A percentile compares a stretch with the other conserved stretches of the same genome.
phyloP scores from a whole-genome alignment of 1,140 invertebrate species.

The Lepidurus arcticus region DNA sequence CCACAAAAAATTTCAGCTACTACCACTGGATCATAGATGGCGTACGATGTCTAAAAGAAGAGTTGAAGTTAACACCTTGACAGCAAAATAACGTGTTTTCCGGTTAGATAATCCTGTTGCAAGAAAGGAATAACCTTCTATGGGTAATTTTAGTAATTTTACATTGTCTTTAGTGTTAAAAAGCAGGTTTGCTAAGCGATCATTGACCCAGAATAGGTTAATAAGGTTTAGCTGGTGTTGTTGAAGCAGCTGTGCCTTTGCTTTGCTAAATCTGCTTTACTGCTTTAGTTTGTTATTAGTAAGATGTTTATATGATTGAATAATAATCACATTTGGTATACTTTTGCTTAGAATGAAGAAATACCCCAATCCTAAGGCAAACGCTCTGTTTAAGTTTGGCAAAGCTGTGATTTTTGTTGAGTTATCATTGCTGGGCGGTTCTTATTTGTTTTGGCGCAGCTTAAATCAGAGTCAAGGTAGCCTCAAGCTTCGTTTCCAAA shows the following conservation, averaged over 20 bases:
- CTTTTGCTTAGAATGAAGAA: conserved; percentile 23
- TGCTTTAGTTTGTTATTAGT: not conserved
- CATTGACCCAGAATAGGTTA: not conserved
- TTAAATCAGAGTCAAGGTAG: conserved; percentile 16
- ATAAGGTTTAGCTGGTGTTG: not conserved
- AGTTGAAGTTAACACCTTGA: not conserved
- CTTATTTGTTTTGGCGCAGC: conserved; percentile 21
- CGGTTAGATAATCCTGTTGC: not conserved
- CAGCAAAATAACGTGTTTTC: not conserved
- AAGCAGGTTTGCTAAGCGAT: not conserved
- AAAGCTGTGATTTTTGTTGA: conserved; percentile 26
- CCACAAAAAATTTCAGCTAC: no score
- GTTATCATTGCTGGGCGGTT: not conserved
- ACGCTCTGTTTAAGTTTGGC: not conserved
- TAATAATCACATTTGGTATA: not conserved
- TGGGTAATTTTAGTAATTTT: not conserved
- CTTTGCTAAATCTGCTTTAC: not conserved
- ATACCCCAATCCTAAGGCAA: conserved; percentile 34
- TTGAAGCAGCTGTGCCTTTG: not conserved
- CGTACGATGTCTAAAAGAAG: no score
- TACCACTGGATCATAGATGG: no score
- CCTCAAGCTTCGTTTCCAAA: not conserved
- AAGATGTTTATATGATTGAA: not conserved
- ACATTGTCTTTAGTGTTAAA: not conserved
- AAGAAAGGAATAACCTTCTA: not conserved